These are phyloP conservation scores for western clawed frog (Xenopus tropicalis) DNA, from an alignment of 2,113 vertebrate species.

Conservation along the genomic window DNA sequence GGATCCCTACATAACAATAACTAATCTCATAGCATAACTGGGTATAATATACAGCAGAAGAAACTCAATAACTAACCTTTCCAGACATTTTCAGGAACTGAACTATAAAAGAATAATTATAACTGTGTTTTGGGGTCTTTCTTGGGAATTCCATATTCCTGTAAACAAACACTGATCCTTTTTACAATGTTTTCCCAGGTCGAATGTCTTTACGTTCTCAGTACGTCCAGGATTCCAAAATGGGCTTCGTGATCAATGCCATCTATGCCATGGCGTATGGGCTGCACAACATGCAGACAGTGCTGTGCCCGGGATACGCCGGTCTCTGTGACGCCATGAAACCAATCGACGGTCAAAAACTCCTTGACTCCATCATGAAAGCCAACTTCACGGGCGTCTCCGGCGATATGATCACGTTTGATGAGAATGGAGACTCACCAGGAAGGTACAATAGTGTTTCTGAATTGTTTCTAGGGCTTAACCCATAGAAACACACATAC, in stretches of 20 bases:
- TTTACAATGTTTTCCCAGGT: slow-evolving; percentile 67
- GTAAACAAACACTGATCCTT: too few relatives aligned
- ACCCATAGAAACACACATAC: too few relatives aligned
- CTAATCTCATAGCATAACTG: too few relatives aligned
- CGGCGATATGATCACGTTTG: slow-evolving; percentile 90
- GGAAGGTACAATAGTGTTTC: slow-evolving; percentile 74
- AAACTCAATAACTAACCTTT: too few relatives aligned
- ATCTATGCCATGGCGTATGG: slow-evolving; percentile 98
- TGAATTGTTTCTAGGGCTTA: too few relatives aligned
- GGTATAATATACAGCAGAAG: too few relatives aligned
- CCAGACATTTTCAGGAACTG: too few relatives aligned
- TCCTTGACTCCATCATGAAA: slow-evolving; percentile 94
- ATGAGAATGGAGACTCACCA: slow-evolving; percentile 93
- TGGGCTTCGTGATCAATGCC: slow-evolving; percentile 98
- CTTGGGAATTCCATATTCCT: too few relatives aligned
- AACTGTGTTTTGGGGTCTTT: too few relatives aligned
- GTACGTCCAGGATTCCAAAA: slow-evolving; percentile 97
- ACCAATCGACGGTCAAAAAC: slow-evolving; percentile 88
- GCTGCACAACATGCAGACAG: slow-evolving; percentile 90
- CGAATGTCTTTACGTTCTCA: slow-evolving; percentile 83
- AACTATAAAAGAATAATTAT: too few relatives aligned
- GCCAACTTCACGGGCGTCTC: slow-evolving; percentile 95
- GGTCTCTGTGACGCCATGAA: slow-evolving; percentile 94
- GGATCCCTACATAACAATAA: too few relatives aligned
- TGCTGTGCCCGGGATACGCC: slow-evolving; percentile 80